phyloP scores from a whole-genome alignment of 2,888 invertebrate genomes.

The Chironomus riparius region DNA sequence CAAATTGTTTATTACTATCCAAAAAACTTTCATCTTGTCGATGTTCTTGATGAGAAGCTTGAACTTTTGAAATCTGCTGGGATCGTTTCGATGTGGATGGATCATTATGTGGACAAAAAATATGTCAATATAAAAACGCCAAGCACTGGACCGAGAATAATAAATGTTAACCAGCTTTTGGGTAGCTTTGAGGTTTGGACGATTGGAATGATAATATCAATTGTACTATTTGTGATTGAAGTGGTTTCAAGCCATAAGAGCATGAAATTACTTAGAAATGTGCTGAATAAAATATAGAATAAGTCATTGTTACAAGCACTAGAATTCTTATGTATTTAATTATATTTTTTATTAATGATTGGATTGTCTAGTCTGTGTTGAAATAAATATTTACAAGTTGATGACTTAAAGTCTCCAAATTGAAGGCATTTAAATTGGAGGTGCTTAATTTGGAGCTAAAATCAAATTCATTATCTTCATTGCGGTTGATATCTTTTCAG shows the following conservation, averaged over 20 bases:
- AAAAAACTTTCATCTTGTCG: neutral
- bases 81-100: neutral
- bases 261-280: neutral
- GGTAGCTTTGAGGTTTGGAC: neutral
- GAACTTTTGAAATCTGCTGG: neutral
- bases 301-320: neutral
- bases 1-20: conserved; percentile 12
- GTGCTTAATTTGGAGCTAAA: too few relatives aligned
- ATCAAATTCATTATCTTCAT: too few relatives aligned
- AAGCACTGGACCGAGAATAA: neutral
- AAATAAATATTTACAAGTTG: neutral
- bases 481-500: too few relatives aligned
- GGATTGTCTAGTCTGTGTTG: neutral
- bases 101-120: neutral
- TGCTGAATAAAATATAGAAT: neutral
- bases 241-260: neutral
- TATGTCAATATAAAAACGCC: neutral
- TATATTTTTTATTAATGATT: neutral
- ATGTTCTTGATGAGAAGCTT: neutral
- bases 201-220: neutral
- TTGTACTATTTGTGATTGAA: neutral
- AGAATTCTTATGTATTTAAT: neutral
- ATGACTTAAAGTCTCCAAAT: too few relatives aligned
- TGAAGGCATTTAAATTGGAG: too few relatives aligned
- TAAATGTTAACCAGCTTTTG: neutral